A percentile compares a stretch with the other conserved stretches of the same genome.
Conservation (phyloP, 2,113 vertebrate genomes). For the Micronycteris hirsuta region DNA sequence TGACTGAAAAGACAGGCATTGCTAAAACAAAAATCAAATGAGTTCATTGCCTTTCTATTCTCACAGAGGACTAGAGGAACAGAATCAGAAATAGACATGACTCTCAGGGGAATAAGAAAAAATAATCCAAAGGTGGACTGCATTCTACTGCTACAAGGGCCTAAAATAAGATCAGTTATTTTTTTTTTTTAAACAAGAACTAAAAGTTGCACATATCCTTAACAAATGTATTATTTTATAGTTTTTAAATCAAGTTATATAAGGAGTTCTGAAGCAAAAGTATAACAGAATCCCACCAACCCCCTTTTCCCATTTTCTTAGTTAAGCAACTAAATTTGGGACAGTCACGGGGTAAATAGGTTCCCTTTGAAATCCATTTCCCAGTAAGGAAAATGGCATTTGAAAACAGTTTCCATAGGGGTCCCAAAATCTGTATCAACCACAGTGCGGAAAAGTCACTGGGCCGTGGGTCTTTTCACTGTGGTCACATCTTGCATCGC, state of each 20-base stretch:
- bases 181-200: background rate
- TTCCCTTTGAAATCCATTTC: background rate
- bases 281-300: background rate
- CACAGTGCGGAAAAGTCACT: background rate
- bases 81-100: conserved; percentile 78
- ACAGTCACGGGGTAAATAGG: background rate
- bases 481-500: background rate
- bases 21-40: conserved; percentile 79
- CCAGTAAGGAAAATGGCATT: background rate
- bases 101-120: conserved; percentile 74
- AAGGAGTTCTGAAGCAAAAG: background rate
- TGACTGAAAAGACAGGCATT: conserved; percentile 73
- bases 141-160: conserved; percentile 68
- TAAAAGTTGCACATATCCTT: background rate
- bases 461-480: background rate
- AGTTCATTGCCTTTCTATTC: conserved; percentile 74
- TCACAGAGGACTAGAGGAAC: conserved; percentile 66
- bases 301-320: background rate
- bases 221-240: background rate
- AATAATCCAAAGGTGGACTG: conserved; percentile 40
- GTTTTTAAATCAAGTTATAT: background rate
- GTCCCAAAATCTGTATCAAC: background rate
- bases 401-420: background rate
- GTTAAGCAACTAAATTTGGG: background rate
- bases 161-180: conserved; percentile 74